These are phyloP conservation scores for Paralichthys olivaceus DNA, from an alignment of 2,113 vertebrate genomes.

Conservation along the genomic window DNA sequence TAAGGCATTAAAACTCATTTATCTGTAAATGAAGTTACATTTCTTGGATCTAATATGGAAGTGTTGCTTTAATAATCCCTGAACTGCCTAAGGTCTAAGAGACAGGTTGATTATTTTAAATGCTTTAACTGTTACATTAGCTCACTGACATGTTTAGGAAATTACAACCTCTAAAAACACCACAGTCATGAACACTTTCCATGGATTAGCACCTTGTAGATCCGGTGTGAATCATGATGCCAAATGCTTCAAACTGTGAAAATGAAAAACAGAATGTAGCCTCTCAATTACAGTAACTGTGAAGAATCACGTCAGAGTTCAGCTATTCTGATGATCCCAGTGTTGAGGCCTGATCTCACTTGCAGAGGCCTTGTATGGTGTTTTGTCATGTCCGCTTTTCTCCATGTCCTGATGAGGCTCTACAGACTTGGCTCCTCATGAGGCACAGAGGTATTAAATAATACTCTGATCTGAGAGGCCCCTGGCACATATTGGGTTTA, in stretches of 20 bases:
- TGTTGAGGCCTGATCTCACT: constrained; percentile 51
- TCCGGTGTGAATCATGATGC: background rate
- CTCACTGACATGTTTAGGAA: background rate
- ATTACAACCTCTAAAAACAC: background rate
- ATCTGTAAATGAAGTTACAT: background rate
- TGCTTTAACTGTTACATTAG: background rate
- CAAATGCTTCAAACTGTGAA: constrained; percentile 12
- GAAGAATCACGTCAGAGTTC: constrained; percentile 55
- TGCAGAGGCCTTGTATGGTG: constrained; percentile 36
- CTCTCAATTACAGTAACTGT: constrained; percentile 34
- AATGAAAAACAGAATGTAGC: constrained; percentile 59
- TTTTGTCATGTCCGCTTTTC: constrained; percentile 44
- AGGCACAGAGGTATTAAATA: constrained; percentile 47
- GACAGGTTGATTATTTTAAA: background rate
- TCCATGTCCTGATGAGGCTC: constrained; percentile 43
- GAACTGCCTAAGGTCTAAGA: background rate
- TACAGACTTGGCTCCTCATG: constrained; percentile 26
- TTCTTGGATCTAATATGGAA: background rate
- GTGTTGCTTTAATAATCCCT: background rate
- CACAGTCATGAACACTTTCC: background rate
- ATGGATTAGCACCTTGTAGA: too few species aligned
- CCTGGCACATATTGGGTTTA: background rate
- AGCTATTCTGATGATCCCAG: constrained; percentile 62
- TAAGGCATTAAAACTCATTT: background rate
- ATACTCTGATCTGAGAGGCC: constrained; percentile 36